phyloP scores from a whole-genome alignment of 2,888 invertebrate species.

The Drosophila incognita region DNA sequence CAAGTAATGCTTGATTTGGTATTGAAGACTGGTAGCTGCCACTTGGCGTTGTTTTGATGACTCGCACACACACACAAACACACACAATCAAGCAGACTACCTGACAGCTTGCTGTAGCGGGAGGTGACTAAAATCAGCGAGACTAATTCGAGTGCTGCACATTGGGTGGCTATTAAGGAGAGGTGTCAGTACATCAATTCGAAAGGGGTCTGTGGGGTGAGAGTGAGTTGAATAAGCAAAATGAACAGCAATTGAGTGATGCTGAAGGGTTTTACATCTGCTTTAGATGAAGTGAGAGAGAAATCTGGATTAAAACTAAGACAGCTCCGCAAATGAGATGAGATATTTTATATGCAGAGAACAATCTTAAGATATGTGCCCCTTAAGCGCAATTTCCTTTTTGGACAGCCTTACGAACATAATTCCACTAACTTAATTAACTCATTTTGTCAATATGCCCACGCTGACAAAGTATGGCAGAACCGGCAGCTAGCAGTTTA shows the following conservation, averaged over 20 bases:
- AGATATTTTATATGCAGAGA: background rate
- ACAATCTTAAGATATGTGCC: background rate
- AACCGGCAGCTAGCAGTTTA: constrained; percentile 23
- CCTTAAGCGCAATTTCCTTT: background rate
- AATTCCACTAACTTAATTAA: constrained; percentile 14
- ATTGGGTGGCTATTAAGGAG: constrained; percentile 53
- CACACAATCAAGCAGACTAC: constrained; percentile 42
- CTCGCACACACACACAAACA: constrained; percentile 44
- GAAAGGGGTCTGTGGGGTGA: background rate
- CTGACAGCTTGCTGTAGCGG: constrained; percentile 14
- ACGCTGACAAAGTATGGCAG: constrained; percentile 10
- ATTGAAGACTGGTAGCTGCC: constrained; percentile 78
- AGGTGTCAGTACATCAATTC: constrained; percentile 40
- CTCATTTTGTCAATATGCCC: constrained; percentile 30
- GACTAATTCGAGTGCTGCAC: constrained; percentile 63
- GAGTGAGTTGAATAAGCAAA: constrained; percentile 11
- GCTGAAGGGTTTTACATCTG: background rate
- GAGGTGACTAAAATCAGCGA: constrained; percentile 39
- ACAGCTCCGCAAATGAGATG: background rate
- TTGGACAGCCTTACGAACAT: background rate
- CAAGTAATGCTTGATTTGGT: constrained; percentile 82
- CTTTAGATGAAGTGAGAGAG: background rate
- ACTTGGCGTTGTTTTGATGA: constrained; percentile 71
- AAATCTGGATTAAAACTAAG: background rate
- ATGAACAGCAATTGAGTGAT: constrained; percentile 10